Conservation (phyloP, 2,797 vertebrate genomes). For the Alfaro cultratus region DNA sequence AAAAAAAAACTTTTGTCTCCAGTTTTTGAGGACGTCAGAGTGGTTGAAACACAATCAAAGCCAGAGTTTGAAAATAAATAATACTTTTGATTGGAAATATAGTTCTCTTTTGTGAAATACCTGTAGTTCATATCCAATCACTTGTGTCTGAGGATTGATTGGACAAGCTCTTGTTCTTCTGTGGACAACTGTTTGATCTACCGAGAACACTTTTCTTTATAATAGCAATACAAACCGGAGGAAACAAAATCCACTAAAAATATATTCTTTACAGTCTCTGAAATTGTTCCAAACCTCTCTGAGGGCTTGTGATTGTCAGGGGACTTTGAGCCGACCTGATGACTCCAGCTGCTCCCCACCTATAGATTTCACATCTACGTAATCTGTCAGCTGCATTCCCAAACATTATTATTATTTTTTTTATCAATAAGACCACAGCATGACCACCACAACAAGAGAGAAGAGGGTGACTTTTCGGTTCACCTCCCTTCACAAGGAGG, state of each 20-base stretch:
- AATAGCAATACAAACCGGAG: slow-evolving; percentile 27
- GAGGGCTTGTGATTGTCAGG: slow-evolving; percentile 52
- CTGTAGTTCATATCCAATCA: slow-evolving; percentile 39
- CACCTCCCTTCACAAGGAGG: slow-evolving; percentile 28
- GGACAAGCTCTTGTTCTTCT: slow-evolving; percentile 34
- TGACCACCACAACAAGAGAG: slow-evolving; percentile 52
- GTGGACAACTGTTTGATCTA: slow-evolving; percentile 16
- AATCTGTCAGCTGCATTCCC: slow-evolving; percentile 75
- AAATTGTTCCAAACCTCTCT: slow-evolving; percentile 52
- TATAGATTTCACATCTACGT: slow-evolving; percentile 66
- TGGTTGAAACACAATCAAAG: background rate
- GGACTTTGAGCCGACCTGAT: slow-evolving; percentile 55
- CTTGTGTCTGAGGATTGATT: slow-evolving; percentile 21
- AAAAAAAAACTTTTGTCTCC: slow-evolving; percentile 12
- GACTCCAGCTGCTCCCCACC: slow-evolving; percentile 60
- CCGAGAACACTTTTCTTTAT: slow-evolving; percentile 22
- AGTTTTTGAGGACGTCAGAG: slow-evolving; percentile 21
- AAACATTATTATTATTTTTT: slow-evolving; percentile 72
- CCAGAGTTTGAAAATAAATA: slow-evolving; percentile 25
- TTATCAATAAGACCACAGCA: slow-evolving; percentile 71
- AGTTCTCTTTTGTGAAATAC: slow-evolving; percentile 19
- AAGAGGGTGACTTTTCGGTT: slow-evolving; percentile 28
- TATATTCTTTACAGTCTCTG: slow-evolving; percentile 24
- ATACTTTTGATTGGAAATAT: slow-evolving; percentile 10
- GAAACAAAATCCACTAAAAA: slow-evolving; percentile 57